These are phyloP conservation scores for Malurus leucopterus DNA, from an alignment of 2,797 vertebrate genomes.

Conservation along the genomic window DNA sequence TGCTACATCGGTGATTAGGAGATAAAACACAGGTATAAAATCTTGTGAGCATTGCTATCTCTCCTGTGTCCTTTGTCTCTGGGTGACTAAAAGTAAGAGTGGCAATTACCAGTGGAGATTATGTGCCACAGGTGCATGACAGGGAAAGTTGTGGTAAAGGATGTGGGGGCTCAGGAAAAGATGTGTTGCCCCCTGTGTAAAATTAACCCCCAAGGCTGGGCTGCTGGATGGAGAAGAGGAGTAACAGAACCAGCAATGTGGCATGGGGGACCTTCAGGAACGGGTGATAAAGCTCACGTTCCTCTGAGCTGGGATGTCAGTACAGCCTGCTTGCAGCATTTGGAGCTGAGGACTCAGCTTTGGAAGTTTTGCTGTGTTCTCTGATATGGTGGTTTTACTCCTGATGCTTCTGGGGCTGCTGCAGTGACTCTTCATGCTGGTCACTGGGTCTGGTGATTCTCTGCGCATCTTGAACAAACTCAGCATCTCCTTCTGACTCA, in stretches of 20 bases:
- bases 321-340: neutral
- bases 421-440: neutral
- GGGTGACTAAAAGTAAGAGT: neutral
- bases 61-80: neutral
- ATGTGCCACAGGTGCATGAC: neutral
- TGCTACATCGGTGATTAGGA: neutral
- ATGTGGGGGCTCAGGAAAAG: neutral
- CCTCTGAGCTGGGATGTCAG: neutral
- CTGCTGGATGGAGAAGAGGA: neutral
- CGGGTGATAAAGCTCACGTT: neutral
- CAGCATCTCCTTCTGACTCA: rapidly evolving
- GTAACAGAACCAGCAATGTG: neutral
- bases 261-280: neutral
- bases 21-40: neutral
- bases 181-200: neutral
- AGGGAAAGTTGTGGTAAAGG: neutral
- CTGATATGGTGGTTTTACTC: neutral
- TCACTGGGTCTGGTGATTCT: neutral
- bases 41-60: neutral
- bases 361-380: neutral
- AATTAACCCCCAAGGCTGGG: neutral
- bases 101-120: neutral
- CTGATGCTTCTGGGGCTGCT: neutral
- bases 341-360: neutral
- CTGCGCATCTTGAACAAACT: neutral